Conservation (phyloP, 1,140 invertebrate genomes). For the Hydropsyche tenuis region DNA sequence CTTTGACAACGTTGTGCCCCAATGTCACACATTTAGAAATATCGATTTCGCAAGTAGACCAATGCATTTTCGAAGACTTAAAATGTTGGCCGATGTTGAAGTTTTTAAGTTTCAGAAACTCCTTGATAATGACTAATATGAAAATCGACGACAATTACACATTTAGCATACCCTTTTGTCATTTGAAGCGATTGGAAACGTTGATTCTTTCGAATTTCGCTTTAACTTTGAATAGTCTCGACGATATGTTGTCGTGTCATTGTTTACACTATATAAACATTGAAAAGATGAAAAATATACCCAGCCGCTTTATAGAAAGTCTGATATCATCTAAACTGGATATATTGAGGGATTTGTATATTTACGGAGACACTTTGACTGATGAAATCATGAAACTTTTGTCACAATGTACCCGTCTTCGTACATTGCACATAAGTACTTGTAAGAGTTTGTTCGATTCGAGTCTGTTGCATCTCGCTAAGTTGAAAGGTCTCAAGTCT, state of each 20-base stretch:
- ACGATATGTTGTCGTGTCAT: constrained; percentile 59
- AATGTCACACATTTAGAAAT: constrained; percentile 63
- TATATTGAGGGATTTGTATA: constrained; percentile 57
- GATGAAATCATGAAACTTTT: constrained; percentile 61
- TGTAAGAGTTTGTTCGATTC: constrained; percentile 63
- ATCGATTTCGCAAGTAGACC: constrained; percentile 63
- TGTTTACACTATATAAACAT: constrained; percentile 62
- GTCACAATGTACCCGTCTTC: constrained; percentile 57
- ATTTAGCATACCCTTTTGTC: constrained; percentile 61
- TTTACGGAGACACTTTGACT: constrained; percentile 62
- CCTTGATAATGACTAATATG: constrained; percentile 53
- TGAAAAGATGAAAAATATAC: constrained; percentile 65
- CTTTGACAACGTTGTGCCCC: constrained; percentile 60
- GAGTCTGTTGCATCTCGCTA: constrained; percentile 59
- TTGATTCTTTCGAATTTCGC: constrained; percentile 62
- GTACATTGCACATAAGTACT: constrained; percentile 61
- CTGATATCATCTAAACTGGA: constrained; percentile 58
- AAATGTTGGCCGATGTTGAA: constrained; percentile 61
- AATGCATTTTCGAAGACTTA: constrained; percentile 62
- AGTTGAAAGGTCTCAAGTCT: constrained; percentile 59
- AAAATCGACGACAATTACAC: constrained; percentile 60
- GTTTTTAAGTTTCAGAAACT: constrained; percentile 62
- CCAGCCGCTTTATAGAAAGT: constrained; percentile 59
- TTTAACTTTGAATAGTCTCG: constrained; percentile 58
- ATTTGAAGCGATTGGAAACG: constrained; percentile 58